Evolutionary conservation across 2,113 vertebrate species (phyloP), one percentile per base, ranked within the genome.

Genomic region (Nibea coibor): DNA sequence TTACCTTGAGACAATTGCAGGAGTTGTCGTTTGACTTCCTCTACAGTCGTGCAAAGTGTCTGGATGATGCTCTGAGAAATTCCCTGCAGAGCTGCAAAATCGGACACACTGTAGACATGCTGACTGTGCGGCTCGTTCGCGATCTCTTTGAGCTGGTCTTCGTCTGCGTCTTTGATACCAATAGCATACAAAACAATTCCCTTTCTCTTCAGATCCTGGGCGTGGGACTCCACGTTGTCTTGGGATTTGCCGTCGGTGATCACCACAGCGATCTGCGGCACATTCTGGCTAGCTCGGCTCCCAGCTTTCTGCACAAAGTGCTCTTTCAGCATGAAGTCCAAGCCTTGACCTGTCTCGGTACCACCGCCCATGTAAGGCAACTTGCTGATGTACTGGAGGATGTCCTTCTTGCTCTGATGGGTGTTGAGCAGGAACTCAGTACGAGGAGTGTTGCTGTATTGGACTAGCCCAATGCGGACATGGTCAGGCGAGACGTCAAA

Each of bases 391-490:
- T 96, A 93, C 64, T 92, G 81, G 14, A 97, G 95, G 81, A 97
- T 89, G 22, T 95, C 94, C 67, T 56, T 75, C 15, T 92, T 94
- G 82, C 90, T 93, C 79, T 84, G 77, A 43, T 93, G 94, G 64
- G 95, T 95, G 82, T 96, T 97, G 88, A 97, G 96, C 85, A 91
- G 93, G 95, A 98, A 97, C 93, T 98, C 96, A 5, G 96, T 96
- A 74, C 92, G 94, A 1, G 96, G 94, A 31, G 81, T 81, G 92
- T 88, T 92, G 93, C 95, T 95, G 96, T 97, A 96, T 93, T 96
- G 97, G 89, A 96, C 95, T 93, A 97, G 85, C 75, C 96, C 96
- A 82, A 97, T 97, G 82, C 72, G 96, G 62, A 98, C 96, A 62
- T 95, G 95, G 65, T 95, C 95, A 0, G 88, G 83, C 51, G 91